phyloP scores from a whole-genome alignment of 2,888 invertebrate genomes.

The Agriopis leucophaearia region DNA sequence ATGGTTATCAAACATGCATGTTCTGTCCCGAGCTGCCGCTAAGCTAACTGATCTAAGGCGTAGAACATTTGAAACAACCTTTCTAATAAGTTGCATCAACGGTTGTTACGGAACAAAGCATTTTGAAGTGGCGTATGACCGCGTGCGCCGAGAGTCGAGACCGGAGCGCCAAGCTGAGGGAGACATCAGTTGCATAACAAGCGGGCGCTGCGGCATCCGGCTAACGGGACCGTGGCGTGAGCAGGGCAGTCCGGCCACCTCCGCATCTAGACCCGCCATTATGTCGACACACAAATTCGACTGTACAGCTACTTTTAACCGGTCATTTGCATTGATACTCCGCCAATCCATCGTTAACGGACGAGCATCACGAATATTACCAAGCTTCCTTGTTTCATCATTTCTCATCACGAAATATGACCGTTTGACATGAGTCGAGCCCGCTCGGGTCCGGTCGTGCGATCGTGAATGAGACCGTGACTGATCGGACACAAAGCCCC shows the following conservation, averaged over 20 bases:
- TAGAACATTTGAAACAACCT: conserved; percentile 46
- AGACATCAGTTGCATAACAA: conserved; percentile 81
- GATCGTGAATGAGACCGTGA: conserved; percentile 72
- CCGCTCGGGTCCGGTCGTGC: conserved; percentile 61
- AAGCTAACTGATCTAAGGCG: conserved; percentile 24
- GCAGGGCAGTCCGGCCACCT: conserved; percentile 57
- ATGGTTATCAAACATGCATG: background rate
- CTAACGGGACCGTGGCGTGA: conserved; percentile 74
- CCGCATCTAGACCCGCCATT: conserved; percentile 58
- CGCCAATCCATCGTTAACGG: conserved; percentile 54
- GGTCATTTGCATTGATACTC: conserved; percentile 64
- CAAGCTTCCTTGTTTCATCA: conserved; percentile 63
- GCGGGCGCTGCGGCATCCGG: conserved; percentile 72
- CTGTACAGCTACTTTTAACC: conserved; percentile 59
- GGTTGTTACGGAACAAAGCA: conserved; percentile 52
- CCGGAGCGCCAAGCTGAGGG: conserved; percentile 55
- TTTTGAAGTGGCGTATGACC: conserved; percentile 49
- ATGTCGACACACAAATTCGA: conserved; percentile 54
- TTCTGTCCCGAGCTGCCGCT: background rate
- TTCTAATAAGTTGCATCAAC: conserved; percentile 50
- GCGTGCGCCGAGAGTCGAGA: conserved; percentile 45
- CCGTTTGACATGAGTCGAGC: conserved; percentile 52
- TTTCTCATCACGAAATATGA: conserved; percentile 69
- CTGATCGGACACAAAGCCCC: conserved; percentile 72
- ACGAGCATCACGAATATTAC: conserved; percentile 56